Conservation (phyloP, 2,888 invertebrate genomes). For the Agrochola litura region DNA sequence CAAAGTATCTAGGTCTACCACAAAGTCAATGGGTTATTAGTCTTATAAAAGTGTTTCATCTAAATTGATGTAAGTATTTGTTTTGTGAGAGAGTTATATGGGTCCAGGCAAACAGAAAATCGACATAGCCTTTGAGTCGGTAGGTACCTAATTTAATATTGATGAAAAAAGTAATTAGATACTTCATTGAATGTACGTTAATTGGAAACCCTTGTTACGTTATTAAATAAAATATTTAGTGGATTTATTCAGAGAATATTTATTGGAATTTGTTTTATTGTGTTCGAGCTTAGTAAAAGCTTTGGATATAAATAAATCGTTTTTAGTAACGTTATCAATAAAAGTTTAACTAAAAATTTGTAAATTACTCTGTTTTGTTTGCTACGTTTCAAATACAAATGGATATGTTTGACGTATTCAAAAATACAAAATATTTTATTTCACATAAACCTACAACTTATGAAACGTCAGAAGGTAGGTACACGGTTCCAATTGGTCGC, state of each 20-base stretch:
- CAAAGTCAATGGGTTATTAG: background rate
- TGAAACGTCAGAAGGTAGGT: too few species aligned
- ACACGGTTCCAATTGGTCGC: too few species aligned
- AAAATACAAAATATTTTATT: too few species aligned
- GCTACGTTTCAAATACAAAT: background rate
- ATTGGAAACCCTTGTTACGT: background rate
- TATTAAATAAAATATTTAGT: slow-evolving; percentile 16
- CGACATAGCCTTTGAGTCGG: background rate
- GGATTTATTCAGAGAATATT: slow-evolving; percentile 6
- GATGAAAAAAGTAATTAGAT: background rate
- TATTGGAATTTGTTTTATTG: slow-evolving; percentile 4
- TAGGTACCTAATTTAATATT: background rate
- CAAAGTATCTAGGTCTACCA: background rate
- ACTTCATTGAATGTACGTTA: background rate
- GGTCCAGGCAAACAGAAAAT: background rate
- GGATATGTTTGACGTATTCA: background rate
- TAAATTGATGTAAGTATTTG: background rate
- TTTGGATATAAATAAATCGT: background rate
- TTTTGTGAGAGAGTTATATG: background rate
- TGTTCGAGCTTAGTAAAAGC: background rate
- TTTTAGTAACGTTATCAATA: background rate
- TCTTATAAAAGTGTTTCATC: background rate
- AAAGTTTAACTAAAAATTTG: background rate
- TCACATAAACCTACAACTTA: too few species aligned
- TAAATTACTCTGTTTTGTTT: slow-evolving; percentile 1